These are phyloP conservation scores for Pituophis catenifer DNA, from an alignment of 2,113 vertebrate genomes.

Conservation along the genomic window DNA sequence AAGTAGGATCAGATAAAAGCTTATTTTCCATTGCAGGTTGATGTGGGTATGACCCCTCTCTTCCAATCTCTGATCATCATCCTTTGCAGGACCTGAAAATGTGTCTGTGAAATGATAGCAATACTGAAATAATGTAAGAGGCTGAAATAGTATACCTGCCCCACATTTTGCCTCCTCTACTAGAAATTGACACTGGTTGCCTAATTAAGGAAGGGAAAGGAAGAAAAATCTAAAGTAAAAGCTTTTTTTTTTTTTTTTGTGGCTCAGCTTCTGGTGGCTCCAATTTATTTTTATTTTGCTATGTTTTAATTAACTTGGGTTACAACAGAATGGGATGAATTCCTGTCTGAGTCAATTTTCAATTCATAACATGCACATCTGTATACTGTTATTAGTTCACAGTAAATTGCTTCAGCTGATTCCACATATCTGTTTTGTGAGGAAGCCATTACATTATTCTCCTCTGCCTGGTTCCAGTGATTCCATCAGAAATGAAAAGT, in stretches of 20 bases:
- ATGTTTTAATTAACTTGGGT: neutral
- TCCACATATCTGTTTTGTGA: neutral
- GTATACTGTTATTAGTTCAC: neutral
- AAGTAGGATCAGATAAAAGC: neutral
- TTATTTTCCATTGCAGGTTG: neutral
- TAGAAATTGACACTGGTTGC: neutral
- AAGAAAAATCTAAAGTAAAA: neutral
- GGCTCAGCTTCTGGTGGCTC: neutral
- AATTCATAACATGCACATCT: neutral
- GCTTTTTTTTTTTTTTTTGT: neutral
- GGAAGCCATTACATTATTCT: neutral
- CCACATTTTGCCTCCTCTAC: neutral
- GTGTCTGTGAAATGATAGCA: neutral
- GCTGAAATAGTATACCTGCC: neutral
- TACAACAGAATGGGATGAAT: neutral
- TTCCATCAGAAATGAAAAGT: neutral
- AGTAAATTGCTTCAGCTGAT: neutral
- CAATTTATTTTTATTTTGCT: neutral
- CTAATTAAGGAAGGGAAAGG: neutral
- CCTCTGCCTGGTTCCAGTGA: rapidly evolving
- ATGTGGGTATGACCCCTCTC: neutral
- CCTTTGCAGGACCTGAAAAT: neutral
- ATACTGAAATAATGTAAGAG: neutral
- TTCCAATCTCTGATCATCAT: neutral
- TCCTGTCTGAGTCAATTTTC: neutral